Conservation (phyloP, 1,140 invertebrate genomes). For the Halesus radiatus region DNA sequence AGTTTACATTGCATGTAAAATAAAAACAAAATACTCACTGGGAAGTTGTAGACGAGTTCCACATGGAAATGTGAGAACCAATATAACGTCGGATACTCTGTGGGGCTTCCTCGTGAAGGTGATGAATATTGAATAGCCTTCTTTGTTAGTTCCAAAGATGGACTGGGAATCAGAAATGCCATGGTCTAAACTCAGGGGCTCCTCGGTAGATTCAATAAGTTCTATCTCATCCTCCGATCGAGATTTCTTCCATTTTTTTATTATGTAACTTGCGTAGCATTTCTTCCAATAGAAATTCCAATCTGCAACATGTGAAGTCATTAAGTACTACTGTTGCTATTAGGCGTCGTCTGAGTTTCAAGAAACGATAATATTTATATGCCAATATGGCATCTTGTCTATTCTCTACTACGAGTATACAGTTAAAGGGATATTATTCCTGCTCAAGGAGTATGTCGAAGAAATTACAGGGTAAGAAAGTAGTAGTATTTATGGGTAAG, state of each 20-base stretch:
- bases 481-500: no score
- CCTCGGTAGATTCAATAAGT: slow-evolving; percentile 23
- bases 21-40: slow-evolving; percentile 62
- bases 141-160: slow-evolving; percentile 64
- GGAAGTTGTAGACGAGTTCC: slow-evolving; percentile 68
- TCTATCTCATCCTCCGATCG: slow-evolving; percentile 40
- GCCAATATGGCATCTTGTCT: no score
- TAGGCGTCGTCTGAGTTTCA: no score
- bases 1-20: no score
- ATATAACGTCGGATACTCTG: slow-evolving; percentile 63
- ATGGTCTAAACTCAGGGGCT: slow-evolving; percentile 45
- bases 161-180: slow-evolving; percentile 63
- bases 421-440: no score
- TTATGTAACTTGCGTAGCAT: slow-evolving; percentile 60
- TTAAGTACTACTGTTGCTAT: not conserved
- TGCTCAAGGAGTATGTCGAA: no score
- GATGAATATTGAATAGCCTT: slow-evolving; percentile 65
- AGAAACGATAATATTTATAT: no score
- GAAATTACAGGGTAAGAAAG: no score
- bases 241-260: slow-evolving; percentile 63
- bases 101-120: slow-evolving; percentile 62
- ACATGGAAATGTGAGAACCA: slow-evolving; percentile 67
- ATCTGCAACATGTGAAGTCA: slow-evolving; percentile 11
- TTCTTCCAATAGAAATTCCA: slow-evolving; percentile 67
- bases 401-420: no score